Percentiles rank a stretch among this genome's conserved stretches.
phyloP scores from a whole-genome alignment of 2,888 invertebrate species.

The Itoplectis maculator region DNA sequence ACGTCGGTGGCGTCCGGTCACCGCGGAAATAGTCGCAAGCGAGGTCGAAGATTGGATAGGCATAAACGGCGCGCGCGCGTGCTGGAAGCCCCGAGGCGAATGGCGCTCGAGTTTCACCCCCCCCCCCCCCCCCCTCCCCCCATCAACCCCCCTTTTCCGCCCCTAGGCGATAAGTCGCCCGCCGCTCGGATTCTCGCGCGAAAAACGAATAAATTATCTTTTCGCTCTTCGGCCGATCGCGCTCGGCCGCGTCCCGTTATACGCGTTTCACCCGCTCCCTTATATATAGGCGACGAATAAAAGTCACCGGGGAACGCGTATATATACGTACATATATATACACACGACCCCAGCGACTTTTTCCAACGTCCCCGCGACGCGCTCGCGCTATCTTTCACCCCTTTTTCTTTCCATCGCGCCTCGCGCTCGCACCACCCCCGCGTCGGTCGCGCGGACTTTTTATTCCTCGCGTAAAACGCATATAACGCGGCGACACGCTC shows the following conservation, averaged over 20 bases:
- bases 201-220: not conserved
- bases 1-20: conserved; percentile 17
- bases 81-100: not conserved
- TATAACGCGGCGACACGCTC: conserved; percentile 10
- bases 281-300: not conserved
- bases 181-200: not conserved
- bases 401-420: not conserved
- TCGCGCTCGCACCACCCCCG: not conserved
- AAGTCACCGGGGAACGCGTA: not conserved
- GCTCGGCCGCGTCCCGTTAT: not conserved
- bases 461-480: conserved; percentile 1
- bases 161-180: not conserved
- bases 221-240: not conserved
- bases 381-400: conserved; percentile 3
- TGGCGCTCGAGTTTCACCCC: not conserved
- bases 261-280: not conserved
- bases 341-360: conserved; percentile 9
- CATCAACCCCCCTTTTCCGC: too few relatives aligned
- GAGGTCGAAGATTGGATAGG: conserved; percentile 5
- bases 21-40: conserved; percentile 12
- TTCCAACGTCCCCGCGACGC: too few relatives aligned
- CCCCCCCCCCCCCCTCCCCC: not conserved
- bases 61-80: too few relatives aligned
- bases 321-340: too few relatives aligned
- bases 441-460: conserved; percentile 15